Evolutionary conservation across 1,140 invertebrate species (phyloP).

Genomic region (Olivierus martensii): DNA sequence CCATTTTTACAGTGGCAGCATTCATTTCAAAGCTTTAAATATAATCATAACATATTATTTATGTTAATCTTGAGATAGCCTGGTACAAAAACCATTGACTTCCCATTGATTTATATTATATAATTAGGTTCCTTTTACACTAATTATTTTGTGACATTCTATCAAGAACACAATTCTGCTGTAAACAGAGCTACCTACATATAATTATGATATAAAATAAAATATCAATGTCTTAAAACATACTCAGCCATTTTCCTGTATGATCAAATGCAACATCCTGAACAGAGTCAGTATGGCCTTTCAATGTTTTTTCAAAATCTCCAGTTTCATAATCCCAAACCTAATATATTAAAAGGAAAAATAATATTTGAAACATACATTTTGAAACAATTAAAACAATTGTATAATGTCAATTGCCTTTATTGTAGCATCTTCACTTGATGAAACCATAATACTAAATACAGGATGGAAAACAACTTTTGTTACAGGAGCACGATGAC

Average conservation of each 20-base stretch:
- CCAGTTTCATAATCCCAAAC: conserved; percentile 99
- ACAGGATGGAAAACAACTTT: conserved; percentile 92
- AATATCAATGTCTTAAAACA: no score
- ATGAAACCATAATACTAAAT: conserved; percentile 89
- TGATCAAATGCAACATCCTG: conserved; percentile 95
- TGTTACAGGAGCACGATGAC: conserved; percentile 81
- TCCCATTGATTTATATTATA: no score
- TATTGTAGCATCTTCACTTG: conserved; percentile 95
- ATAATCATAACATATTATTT: no score
- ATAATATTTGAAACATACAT: background rate
- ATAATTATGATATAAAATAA: no score
- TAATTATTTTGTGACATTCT: no score
- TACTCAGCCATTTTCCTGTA: conserved; percentile 69
- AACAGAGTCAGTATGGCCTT: conserved; percentile 96
- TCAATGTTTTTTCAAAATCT: conserved; percentile 92
- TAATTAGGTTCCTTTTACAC: no score
- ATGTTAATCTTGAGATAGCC: no score
- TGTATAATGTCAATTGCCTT: conserved; percentile 39
- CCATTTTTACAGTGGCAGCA: no score
- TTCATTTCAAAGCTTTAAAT: no score
- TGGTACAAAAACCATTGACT: no score
- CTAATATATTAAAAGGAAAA: conserved; percentile 20
- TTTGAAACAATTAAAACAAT: background rate
- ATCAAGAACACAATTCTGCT: no score
- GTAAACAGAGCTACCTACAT: no score